A percentile compares a stretch with the other conserved stretches of the same genome.
Evolutionary conservation across 2,113 vertebrate genomes (phyloP).

Genomic region (Tringa solitaria): DNA sequence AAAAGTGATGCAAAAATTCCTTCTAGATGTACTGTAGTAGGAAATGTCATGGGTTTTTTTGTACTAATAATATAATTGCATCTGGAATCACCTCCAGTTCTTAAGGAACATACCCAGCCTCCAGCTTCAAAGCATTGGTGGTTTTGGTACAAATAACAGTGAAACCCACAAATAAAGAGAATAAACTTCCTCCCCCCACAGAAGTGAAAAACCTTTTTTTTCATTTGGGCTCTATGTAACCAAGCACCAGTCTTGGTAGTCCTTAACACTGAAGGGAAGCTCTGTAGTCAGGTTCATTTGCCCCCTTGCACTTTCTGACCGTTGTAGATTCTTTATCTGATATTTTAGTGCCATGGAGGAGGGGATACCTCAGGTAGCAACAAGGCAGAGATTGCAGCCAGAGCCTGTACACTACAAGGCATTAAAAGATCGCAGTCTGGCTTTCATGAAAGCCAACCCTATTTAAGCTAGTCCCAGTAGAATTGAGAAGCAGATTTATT

Average conservation of each 20-base stretch:
- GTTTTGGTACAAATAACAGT: neutral
- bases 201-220: neutral
- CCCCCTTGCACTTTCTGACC: neutral
- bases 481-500: neutral
- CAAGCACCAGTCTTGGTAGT: neutral
- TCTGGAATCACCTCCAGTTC: constrained; percentile 35
- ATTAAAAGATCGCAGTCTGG: neutral
- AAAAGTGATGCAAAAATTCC: neutral
- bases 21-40: neutral
- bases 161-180: neutral
- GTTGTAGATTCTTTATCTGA: neutral
- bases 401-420: neutral
- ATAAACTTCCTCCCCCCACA: neutral
- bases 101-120: neutral
- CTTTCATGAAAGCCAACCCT: neutral
- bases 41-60: neutral
- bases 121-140: neutral
- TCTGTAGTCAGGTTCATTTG: neutral
- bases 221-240: neutral
- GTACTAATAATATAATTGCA: neutral
- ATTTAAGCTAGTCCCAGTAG: neutral
- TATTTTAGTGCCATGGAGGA: neutral
- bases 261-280: neutral
- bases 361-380: neutral
- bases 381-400: neutral